phyloP scores from a whole-genome alignment of 2,888 invertebrate species.

The Rotaria sp. region DNA sequence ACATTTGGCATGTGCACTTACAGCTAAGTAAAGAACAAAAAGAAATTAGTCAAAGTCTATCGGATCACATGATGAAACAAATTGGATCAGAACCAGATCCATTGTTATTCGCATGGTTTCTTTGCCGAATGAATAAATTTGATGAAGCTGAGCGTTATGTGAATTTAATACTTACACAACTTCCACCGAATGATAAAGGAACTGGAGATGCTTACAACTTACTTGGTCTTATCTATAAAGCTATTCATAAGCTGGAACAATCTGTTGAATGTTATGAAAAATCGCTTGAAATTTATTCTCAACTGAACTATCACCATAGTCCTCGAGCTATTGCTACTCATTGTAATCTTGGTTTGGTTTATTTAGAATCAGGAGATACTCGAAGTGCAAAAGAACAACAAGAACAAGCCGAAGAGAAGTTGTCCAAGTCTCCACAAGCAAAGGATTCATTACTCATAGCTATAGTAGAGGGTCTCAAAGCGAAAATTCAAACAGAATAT shows the following conservation, averaged over 20 bases:
- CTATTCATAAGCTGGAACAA: neutral
- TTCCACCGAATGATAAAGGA: neutral
- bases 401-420: neutral
- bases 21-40: neutral
- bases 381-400: neutral
- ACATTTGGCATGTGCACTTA: neutral
- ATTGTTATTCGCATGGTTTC: neutral
- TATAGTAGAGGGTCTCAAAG: neutral
- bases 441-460: neutral
- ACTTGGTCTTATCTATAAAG: neutral
- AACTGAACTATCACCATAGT: accelerated
- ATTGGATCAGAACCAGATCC: neutral
- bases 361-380: neutral
- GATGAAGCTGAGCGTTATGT: neutral
- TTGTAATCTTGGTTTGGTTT: neutral
- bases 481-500: neutral
- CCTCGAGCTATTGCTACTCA: neutral
- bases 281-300: neutral
- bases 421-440: neutral
- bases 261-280: neutral
- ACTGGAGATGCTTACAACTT: neutral
- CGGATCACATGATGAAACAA: neutral
- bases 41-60: neutral
- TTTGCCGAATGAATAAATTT: neutral
- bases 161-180: neutral